Percentiles rank a stretch among this genome's conserved stretches.
phyloP scores from a whole-genome alignment of 2,888 invertebrate genomes.

The Glaucopsyche alexis region DNA sequence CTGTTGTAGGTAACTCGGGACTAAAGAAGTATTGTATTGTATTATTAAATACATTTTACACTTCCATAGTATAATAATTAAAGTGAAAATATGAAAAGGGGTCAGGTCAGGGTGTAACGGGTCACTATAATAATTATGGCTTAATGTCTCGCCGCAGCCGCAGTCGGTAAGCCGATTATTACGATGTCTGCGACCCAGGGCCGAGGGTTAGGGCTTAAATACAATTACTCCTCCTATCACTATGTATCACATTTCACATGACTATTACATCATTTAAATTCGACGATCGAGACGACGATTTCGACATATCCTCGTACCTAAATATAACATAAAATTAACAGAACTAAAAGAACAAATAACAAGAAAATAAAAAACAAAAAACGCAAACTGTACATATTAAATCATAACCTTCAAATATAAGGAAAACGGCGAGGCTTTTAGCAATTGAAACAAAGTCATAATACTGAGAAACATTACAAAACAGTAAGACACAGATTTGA shows the following conservation, averaged over 20 bases:
- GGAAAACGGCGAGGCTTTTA: neutral
- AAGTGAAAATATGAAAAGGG: slow-evolving; percentile 46
- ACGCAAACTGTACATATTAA: neutral
- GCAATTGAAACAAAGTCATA: neutral
- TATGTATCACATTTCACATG: slow-evolving; percentile 9
- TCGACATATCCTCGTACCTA: too few species aligned
- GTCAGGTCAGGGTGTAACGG: slow-evolving; percentile 44
- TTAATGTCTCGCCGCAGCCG: slow-evolving; percentile 49
- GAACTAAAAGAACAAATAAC: too few species aligned
- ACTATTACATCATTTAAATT: neutral
- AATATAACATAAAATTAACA: too few species aligned
- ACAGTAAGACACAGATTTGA: neutral
- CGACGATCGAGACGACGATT: too few species aligned
- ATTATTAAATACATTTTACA: neutral
- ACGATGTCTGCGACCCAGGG: slow-evolving; percentile 45
- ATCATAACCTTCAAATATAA: neutral
- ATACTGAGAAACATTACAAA: neutral
- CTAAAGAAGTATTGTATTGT: neutral
- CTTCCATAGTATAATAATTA: slow-evolving; percentile 31
- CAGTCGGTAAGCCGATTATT: slow-evolving; percentile 51
- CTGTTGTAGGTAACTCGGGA: neutral
- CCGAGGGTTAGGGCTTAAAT: slow-evolving; percentile 40
- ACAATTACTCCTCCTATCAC: slow-evolving; percentile 25
- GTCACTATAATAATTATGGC: slow-evolving; percentile 54
- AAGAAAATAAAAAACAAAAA: too few species aligned